phyloP scores from a whole-genome alignment of 2,113 vertebrate species.

The Pantherophis guttatus region DNA sequence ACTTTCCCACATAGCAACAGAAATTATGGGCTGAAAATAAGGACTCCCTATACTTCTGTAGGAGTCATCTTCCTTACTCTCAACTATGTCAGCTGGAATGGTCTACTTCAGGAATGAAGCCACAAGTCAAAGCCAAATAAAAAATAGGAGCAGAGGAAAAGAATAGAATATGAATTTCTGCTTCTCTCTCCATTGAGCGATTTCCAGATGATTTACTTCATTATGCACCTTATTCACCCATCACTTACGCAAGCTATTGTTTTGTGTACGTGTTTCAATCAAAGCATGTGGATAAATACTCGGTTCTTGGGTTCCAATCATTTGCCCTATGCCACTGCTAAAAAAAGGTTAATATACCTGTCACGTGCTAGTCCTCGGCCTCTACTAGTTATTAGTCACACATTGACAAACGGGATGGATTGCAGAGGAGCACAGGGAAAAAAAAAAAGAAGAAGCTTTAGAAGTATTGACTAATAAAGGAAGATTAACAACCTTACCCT shows the following conservation, averaged over 20 bases:
- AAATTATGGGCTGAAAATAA: not conserved
- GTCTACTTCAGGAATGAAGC: not conserved
- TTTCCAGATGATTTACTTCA: not conserved
- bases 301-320: conserved; percentile 6
- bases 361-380: not conserved
- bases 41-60: not conserved
- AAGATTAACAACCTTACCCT: conserved; percentile 26
- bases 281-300: not conserved
- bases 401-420: not conserved
- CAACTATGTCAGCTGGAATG: not conserved
- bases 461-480: conserved; percentile 36
- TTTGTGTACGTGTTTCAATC: not conserved
- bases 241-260: not conserved
- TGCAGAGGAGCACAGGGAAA: not conserved
- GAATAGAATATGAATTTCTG: not conserved
- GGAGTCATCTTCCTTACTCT: not conserved
- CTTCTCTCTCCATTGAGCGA: not conserved
- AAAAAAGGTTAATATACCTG: conserved; percentile 1
- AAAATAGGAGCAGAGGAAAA: not conserved
- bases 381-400: conserved; percentile 3
- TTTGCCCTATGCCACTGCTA: not conserved
- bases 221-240: not conserved
- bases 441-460: not conserved
- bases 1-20: not conserved
- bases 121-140: not conserved